Evolutionary conservation across 2,888 invertebrate species (phyloP).

Genomic region (Rhimphoctona megacephalus): DNA sequence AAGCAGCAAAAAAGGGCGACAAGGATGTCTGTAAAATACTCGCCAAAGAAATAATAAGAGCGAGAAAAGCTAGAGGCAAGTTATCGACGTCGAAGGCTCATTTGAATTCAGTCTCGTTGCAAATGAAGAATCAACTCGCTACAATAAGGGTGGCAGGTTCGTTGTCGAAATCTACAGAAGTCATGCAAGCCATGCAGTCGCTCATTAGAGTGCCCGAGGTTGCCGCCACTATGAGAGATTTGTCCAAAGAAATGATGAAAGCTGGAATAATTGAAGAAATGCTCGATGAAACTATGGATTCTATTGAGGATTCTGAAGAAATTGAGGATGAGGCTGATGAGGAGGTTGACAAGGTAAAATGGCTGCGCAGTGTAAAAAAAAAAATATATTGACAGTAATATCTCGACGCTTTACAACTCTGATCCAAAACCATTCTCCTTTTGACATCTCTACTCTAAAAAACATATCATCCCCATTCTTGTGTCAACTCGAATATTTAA

Average conservation of each 20-base stretch:
- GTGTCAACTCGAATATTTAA: too few relatives aligned
- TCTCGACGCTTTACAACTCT: neutral
- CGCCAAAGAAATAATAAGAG: conserved; percentile 96
- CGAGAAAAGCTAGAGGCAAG: conserved; percentile 95
- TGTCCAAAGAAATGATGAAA: conserved; percentile 99
- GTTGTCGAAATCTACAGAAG: conserved; percentile 97
- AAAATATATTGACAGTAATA: neutral
- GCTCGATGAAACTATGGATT: conserved; percentile 98
- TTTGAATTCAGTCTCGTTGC: conserved; percentile 97
- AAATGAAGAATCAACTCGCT: conserved; percentile 99
- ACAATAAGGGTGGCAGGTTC: conserved; percentile 97
- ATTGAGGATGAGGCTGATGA: conserved; percentile 98
- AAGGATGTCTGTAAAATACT: conserved; percentile 96
- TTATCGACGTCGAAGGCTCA: conserved; percentile 99
- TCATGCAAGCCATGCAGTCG: conserved; percentile 99
- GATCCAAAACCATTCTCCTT: neutral
- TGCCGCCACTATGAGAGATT: conserved; percentile 97
- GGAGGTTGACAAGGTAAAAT: conserved; percentile 89
- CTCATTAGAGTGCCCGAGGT: conserved; percentile 96
- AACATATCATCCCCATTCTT: neutral
- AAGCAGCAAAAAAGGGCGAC: conserved; percentile 97
- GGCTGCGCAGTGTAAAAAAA: neutral
- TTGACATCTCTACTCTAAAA: too few relatives aligned
- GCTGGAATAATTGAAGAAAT: conserved; percentile 99
- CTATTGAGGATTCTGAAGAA: conserved; percentile 96